A percentile compares a stretch with the other conserved stretches of the same genome.
These are phyloP conservation scores for Ammospiza nelsoni DNA, from an alignment of 2,113 vertebrate genomes.

Conservation along the genomic window DNA sequence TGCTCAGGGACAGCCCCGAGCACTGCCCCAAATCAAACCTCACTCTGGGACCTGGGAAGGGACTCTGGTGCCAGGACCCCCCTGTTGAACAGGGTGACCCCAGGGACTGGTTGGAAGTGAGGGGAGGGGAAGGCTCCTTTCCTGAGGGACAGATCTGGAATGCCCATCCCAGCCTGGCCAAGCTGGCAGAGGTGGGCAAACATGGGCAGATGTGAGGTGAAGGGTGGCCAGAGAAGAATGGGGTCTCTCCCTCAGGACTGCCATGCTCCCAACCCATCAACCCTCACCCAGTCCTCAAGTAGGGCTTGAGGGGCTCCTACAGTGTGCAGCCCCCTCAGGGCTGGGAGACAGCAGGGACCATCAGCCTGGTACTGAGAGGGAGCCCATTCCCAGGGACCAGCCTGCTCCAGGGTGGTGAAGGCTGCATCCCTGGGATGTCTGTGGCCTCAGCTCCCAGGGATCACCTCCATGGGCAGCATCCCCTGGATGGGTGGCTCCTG, in stretches of 20 bases:
- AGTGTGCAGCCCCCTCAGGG: neutral
- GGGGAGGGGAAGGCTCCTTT: neutral
- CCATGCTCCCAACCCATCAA: neutral
- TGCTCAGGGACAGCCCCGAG: neutral
- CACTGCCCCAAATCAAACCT: neutral
- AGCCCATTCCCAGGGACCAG: neutral
- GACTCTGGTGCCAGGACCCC: neutral
- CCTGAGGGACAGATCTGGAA: neutral
- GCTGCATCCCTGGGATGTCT: neutral
- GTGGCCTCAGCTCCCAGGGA: neutral
- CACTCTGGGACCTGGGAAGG: neutral
- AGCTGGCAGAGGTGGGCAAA: neutral
- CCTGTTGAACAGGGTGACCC: too few relatives aligned
- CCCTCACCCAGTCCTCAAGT: accelerated
- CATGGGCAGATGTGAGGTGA: accelerated
- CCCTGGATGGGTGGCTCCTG: neutral
- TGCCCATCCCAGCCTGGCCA: accelerated
- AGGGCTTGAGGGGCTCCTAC: neutral
- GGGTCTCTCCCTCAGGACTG: neutral
- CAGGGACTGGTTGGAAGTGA: neutral
- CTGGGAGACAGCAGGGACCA: neutral
- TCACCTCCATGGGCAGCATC: neutral
- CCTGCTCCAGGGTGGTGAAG: neutral
- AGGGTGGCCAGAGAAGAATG: accelerated
- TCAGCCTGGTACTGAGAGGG: accelerated